Base-by-base conservation (phyloP, 2,797 vertebrate species). In the Sphenopsis melanotis region DNA sequence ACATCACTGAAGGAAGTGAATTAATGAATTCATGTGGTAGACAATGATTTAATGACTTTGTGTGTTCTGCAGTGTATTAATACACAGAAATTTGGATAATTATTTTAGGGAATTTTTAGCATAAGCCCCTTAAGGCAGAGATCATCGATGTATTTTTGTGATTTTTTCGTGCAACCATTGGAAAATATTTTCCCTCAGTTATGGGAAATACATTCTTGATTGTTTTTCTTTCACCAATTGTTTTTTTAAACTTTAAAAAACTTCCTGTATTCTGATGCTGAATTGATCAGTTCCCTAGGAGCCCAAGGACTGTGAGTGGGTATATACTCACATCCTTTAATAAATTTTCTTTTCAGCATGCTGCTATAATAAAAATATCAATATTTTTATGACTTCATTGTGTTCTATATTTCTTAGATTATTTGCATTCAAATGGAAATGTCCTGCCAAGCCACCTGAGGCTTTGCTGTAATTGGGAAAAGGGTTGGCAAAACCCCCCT, bases 1-100 rank as follows among this genome's bases (percentile, higher is more conserved):
- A 95, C 94, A 95, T 90, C 94, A 87, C 77, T 53, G 77, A 68
- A 91, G 76, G 85, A 95, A 94, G 64, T 0, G 3, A 76, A 94
- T 96, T 97, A 95, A 96, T 72, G 81, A 94, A 94, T 95, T 95
- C 75, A 34, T 82, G 72, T 64, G 92, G 89, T 80, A 91, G 53
- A 84, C 70, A 94, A 72, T 23, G 20, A 47, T 89, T 97, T 93
- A 90, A 94, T 79, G 79, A 44, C 75, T 86, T 21, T 12, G 10
- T 69, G 47, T 39, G 69, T 75, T 81, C 50, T 57, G 55, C 41
- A 59, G 53, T 55, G 36, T 42, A 30, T 39, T 71, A 70, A 46
- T 19, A 64, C 74, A 42, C n/a, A 90, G 87, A 71, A 70, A 39
- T 47, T 34, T 78, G 83, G 57, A 72, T 80, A 71, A 89, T 88